Evolutionary conservation across 64 coral and sea anemone species (phyloP), one percentile per base, ranked within the genome.

Genomic region (Astreopora myriophthalma): DNA sequence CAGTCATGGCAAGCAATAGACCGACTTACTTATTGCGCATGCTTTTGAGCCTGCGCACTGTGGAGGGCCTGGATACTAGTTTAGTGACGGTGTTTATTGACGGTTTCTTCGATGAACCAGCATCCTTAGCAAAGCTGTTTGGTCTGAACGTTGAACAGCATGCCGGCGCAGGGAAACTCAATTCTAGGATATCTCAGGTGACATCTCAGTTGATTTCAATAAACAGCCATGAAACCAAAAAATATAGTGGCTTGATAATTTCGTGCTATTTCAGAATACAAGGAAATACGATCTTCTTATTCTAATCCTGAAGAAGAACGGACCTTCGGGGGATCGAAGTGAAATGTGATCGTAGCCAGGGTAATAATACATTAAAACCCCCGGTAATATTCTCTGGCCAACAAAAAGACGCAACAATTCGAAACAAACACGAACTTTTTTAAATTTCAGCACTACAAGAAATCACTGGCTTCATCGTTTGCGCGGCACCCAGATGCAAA

Each of bases 161-260:
- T 84, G 87, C 80, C 0, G 67, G 78, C 5, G 67, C 65, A 32
- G 89, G 95, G 12, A 82, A 63, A 71, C 67, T 85, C 24, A 93
- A 93, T 33, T 71, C 89, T 34, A 93, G 95, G 78, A 96, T 96
- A 48, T 91, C 90, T 71, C 94, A 93, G 94, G 94, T 96, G 71
- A 71, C 26, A 2, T 7, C 2, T 55, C 17, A 55, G 48, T 11
- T 27, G 3, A 28, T 8, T 29, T 29, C 17, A 48, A 3, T 8
- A 20, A 58, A 3, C 52, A 13, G 52, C 19, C 3, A 8, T 3
- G 3, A 20, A 58, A 16, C 52, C 10, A 17, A 58, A 58, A 14
- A 12, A 3, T 13, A 58, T 58, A 11, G 40, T 11, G 6, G 11
- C 6, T 44, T 3, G 40, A 44, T 8, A 44, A 44, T 44, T 5